Conservation (phyloP, 1,140 invertebrate genomes). For the Drosophila pandora region DNA sequence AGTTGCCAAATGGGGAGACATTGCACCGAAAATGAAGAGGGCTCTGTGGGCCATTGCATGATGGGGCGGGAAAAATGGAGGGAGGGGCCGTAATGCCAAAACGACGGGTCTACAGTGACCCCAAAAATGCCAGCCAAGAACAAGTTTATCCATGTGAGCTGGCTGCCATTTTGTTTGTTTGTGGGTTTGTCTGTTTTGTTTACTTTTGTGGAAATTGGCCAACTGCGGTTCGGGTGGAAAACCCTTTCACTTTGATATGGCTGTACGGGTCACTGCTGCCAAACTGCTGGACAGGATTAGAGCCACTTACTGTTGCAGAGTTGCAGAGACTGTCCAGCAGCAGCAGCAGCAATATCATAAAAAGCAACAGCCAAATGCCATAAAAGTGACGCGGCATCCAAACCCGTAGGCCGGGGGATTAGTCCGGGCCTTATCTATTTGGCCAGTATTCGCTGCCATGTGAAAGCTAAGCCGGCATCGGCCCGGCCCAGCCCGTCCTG, state of each 20-base stretch:
- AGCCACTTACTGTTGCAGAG: conserved; percentile 56
- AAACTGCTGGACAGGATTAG: conserved; percentile 73
- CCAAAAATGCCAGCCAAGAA: conserved; percentile 34
- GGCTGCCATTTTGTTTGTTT: conserved; percentile 7
- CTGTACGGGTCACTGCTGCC: conserved; percentile 67
- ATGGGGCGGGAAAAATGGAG: background rate
- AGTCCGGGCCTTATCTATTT: conserved; percentile 19
- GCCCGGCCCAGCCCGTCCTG: background rate
- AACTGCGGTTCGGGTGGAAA: conserved; percentile 49
- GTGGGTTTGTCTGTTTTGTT: conserved; percentile 27
- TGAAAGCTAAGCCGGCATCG: conserved; percentile 58
- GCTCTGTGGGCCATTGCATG: too few species aligned
- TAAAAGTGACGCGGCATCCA: conserved; percentile 61
- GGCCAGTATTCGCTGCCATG: conserved; percentile 46
- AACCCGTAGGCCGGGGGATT: conserved; percentile 36
- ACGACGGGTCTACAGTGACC: conserved; percentile 66
- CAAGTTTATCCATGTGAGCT: conserved; percentile 7
- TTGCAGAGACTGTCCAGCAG: background rate
- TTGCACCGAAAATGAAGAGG: conserved; percentile 5
- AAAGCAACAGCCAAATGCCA: conserved; percentile 67
- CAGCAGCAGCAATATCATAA: conserved; percentile 57
- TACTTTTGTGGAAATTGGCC: conserved; percentile 45
- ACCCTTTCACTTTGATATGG: conserved; percentile 77
- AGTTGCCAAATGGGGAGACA: conserved; percentile 52
- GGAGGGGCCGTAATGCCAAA: conserved; percentile 44